Percentiles rank a stretch among this genome's conserved stretches.
phyloP scores from a whole-genome alignment of 2,113 vertebrate genomes.

The Anoura caudifer region DNA sequence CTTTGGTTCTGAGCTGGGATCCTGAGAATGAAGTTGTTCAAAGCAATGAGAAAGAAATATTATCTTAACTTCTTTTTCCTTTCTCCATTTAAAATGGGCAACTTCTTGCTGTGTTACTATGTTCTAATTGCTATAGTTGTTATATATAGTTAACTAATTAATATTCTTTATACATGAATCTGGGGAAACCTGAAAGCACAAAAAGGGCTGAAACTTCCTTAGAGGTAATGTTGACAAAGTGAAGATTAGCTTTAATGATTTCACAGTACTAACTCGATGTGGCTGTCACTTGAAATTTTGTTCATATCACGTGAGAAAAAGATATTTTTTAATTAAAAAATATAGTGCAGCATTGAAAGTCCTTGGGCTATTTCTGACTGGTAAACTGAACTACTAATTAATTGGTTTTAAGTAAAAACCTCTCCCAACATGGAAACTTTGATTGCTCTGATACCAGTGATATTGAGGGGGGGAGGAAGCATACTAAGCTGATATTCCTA shows the following conservation, averaged over 20 bases:
- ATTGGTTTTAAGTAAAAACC: conserved; percentile 27
- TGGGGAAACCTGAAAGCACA: conserved; percentile 26
- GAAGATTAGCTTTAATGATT: conserved; percentile 31
- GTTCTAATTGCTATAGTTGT: conserved; percentile 17
- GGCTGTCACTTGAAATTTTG: conserved; percentile 23
- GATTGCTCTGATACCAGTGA: conserved; percentile 24
- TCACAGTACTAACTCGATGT: neutral
- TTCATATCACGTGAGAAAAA: neutral
- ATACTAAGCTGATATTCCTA: neutral
- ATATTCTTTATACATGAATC: neutral
- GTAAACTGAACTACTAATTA: conserved; percentile 8
- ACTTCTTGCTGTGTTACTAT: conserved; percentile 42
- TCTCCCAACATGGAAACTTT: neutral
- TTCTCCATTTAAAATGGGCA: conserved; percentile 48
- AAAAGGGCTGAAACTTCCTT: conserved; percentile 12
- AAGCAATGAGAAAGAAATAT: conserved; percentile 64
- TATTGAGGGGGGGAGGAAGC: neutral
- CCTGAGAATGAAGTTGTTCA: conserved; percentile 59
- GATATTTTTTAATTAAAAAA: conserved; percentile 27
- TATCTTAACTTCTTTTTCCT: conserved; percentile 36
- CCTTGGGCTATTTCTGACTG: conserved; percentile 15
- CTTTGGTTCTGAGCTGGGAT: conserved; percentile 65
- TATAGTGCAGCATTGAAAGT: conserved; percentile 57
- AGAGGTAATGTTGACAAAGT: neutral
- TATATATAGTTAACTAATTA: conserved; percentile 39